These are phyloP conservation scores for Sisor rabdophorus DNA, from an alignment of 2,113 vertebrate species.

Conservation along the genomic window DNA sequence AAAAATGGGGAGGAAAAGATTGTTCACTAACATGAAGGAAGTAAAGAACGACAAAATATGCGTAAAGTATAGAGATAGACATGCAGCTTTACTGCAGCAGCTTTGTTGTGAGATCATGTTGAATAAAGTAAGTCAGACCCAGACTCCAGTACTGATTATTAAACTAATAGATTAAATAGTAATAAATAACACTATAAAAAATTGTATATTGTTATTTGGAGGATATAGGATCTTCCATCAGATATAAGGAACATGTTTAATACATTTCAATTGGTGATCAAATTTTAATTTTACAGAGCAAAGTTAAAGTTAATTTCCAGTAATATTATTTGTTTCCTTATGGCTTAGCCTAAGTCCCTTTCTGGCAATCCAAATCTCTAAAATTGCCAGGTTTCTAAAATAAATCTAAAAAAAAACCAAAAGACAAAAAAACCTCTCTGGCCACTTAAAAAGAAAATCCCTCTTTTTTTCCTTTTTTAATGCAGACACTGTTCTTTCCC, in stretches of 20 bases:
- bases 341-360: too few species aligned
- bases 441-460: too few species aligned
- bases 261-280: neutral
- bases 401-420: too few species aligned
- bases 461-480: too few species aligned
- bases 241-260: neutral
- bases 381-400: conserved; percentile 83
- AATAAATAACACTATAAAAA: neutral
- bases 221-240: neutral
- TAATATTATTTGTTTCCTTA: too few species aligned
- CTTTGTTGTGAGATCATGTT: conserved; percentile 22
- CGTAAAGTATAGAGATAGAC: neutral
- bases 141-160: neutral
- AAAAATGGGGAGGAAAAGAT: conserved; percentile 11
- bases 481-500: too few species aligned
- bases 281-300: conserved; percentile 17
- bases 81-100: conserved; percentile 1
- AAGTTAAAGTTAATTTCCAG: conserved; percentile 44
- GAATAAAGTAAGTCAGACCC: neutral
- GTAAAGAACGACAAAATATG: conserved; percentile 30
- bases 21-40: conserved; percentile 45
- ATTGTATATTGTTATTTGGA: too few species aligned
- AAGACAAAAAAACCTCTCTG: too few species aligned
- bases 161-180: too few species aligned
- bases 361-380: conserved; percentile 84